Percentiles rank a stretch among this genome's conserved stretches.
Conservation (phyloP, 2,113 vertebrate species). For the Bos indicus region DNA sequence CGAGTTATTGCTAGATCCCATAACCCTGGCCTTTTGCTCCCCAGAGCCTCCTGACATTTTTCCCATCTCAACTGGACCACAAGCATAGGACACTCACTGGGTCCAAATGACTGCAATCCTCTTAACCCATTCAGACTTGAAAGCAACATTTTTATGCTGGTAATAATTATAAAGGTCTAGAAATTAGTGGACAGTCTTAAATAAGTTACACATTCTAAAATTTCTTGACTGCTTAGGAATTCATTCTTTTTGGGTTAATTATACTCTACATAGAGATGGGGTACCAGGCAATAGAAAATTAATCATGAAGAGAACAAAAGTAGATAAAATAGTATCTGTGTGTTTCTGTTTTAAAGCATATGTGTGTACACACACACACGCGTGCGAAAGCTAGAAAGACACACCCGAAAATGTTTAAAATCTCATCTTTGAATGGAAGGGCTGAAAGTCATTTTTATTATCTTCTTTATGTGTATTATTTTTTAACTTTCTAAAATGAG, state of each 20-base stretch:
- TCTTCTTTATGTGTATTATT: background rate
- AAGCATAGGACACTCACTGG: background rate
- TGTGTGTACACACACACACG: background rate
- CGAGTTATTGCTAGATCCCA: background rate
- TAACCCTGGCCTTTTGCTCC: background rate
- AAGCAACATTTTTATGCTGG: background rate
- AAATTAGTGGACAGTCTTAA: background rate
- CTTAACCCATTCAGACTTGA: background rate
- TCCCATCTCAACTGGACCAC: background rate
- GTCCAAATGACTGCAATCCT: background rate
- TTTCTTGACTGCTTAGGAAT: constrained; percentile 2
- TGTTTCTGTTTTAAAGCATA: background rate
- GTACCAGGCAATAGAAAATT: background rate
- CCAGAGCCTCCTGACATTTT: background rate
- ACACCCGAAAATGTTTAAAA: background rate
- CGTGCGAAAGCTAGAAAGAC: background rate
- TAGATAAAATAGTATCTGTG: background rate
- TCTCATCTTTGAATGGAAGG: background rate
- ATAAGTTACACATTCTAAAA: background rate
- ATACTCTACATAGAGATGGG: background rate
- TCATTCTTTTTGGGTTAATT: background rate
- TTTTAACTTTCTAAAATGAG: constrained; percentile 14
- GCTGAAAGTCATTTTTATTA: constrained; percentile 7
- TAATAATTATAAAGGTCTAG: constrained; percentile 17
- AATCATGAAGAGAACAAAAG: background rate